A percentile compares a stretch with the other conserved stretches of the same genome.
phyloP scores from a whole-genome alignment of 2,113 vertebrate genomes.

The Ptychochromis oligacanthus region DNA sequence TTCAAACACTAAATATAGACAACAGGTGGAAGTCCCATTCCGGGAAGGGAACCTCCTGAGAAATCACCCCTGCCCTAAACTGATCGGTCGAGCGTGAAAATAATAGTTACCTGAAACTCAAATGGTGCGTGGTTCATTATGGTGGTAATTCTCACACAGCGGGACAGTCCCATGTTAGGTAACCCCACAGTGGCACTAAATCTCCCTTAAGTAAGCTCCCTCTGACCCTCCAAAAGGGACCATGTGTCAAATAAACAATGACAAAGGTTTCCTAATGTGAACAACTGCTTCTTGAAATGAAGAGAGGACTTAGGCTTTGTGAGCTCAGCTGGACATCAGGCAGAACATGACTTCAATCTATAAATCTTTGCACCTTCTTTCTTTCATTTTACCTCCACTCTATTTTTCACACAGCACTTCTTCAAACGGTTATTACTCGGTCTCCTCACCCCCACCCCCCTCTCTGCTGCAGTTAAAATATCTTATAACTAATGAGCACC shows the following conservation, averaged over 20 bases:
- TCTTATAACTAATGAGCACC: slow-evolving; percentile 62
- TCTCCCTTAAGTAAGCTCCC: slow-evolving; percentile 56
- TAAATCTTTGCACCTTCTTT: slow-evolving; percentile 55
- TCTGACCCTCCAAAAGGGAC: slow-evolving; percentile 45
- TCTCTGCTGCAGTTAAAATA: slow-evolving; percentile 55
- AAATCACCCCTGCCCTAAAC: slow-evolving; percentile 53
- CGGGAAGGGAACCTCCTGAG: slow-evolving; percentile 66
- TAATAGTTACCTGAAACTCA: slow-evolving; percentile 71
- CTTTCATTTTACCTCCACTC: slow-evolving; percentile 22
- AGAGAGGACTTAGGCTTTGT: slow-evolving; percentile 31
- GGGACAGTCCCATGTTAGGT: slow-evolving; percentile 48
- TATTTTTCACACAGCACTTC: slow-evolving; percentile 40
- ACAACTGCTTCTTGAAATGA: slow-evolving; percentile 28
- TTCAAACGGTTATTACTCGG: slow-evolving; percentile 35
- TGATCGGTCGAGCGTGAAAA: slow-evolving; percentile 67
- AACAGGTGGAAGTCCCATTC: slow-evolving; percentile 70
- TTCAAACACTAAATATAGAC: slow-evolving; percentile 52
- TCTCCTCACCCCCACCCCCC: background rate
- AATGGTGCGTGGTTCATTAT: slow-evolving; percentile 62
- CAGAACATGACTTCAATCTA: slow-evolving; percentile 72
- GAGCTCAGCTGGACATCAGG: slow-evolving; percentile 70
- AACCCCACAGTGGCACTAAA: slow-evolving; percentile 59
- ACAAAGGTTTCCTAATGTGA: slow-evolving; percentile 33
- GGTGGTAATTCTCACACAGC: slow-evolving; percentile 65
- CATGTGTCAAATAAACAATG: slow-evolving; percentile 56